Base-by-base conservation (phyloP, 2,797 vertebrate genomes). In the Enteromius afrohamiltoni region DNA sequence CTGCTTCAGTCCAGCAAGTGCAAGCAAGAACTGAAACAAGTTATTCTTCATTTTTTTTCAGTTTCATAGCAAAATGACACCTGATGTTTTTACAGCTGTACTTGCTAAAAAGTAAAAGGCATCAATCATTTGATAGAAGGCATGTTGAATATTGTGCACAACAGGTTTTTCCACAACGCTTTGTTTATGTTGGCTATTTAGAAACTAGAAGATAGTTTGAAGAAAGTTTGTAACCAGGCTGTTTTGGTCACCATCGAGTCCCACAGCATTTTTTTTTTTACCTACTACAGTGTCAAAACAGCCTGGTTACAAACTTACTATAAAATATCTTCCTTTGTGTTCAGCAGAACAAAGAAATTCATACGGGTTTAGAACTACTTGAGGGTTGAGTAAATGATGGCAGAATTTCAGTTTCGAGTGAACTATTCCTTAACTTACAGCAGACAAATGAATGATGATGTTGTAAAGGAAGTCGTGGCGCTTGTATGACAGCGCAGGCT, bases 401-500 rank as follows among this genome's bases (percentile, higher is more conserved):
- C 34, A 6, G 34, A 37, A 37, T 37, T 37, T 34, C 34, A 34
- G 34, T 34, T 34, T 5, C 4, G 34, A 5, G 6, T 37, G 34
- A 37, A 6, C 34, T 37, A 37, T 37, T 37, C 5, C 34, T 40
- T 29, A 31, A 73, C 8, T 29, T 71, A 6, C 34, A 58, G 51
- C 31, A 23, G 40, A n/a, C n/a, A 58, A 42, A 17, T 42, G 13
- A 10, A 19, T 42, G 26, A 17, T 19, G 34, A 42, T 60, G n/a
- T 60, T 40, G 31, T 76, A 23, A 58, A 76, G 60, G 60, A 64
- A 17, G 60, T 31, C 17, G 60, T 71, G 68, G 19, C 62, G 68
- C 26, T 62, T 45, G 13, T 31, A 17, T 47, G 17, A 21, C 26
- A 80, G 26, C 78, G 42, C 65, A 23, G 21, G 11, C 2, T 68